These are phyloP conservation scores for Harlomillsia oculata DNA, from an alignment of 1,140 invertebrate species.

Conservation along the genomic window DNA sequence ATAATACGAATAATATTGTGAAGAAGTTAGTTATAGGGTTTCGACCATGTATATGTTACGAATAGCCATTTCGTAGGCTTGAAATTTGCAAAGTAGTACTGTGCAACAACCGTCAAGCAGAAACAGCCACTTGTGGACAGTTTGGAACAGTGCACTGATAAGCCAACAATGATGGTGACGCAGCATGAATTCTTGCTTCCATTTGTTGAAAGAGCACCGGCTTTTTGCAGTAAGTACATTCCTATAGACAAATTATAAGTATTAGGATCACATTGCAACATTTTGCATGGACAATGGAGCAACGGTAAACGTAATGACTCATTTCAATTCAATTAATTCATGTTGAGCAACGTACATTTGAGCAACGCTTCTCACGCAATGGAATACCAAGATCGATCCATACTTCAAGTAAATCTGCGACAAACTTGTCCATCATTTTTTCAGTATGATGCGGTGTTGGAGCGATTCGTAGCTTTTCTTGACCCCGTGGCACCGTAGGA, in stretches of 20 bases:
- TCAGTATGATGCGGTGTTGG: constrained; percentile 86
- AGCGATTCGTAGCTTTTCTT: constrained; percentile 85
- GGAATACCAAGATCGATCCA: constrained; percentile 64
- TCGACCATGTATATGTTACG: too few species aligned
- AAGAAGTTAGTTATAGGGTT: too few species aligned
- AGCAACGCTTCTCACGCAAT: constrained; percentile 43
- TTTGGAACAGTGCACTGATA: constrained; percentile 46
- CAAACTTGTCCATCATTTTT: constrained; percentile 77
- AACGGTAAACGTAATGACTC: too few species aligned
- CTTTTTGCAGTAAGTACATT: constrained; percentile 56
- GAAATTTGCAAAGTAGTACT: too few species aligned
- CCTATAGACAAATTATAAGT: constrained; percentile 37
- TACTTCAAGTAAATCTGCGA: constrained; percentile 59
- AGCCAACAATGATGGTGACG: constrained; percentile 1
- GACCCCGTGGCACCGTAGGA: constrained; percentile 85
- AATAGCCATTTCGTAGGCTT: too few species aligned
- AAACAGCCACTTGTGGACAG: constrained; percentile 46
- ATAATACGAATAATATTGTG: too few species aligned
- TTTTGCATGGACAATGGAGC: too few species aligned
- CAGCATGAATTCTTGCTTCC: constrained; percentile 43
- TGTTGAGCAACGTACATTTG: too few species aligned
- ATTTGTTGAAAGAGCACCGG: constrained; percentile 52
- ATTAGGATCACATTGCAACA: too few species aligned
- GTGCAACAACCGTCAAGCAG: constrained; percentile 11
- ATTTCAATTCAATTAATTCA: too few species aligned